Base-by-base conservation (phyloP, 2,888 invertebrate genomes). In the Euplexia lucipara region DNA sequence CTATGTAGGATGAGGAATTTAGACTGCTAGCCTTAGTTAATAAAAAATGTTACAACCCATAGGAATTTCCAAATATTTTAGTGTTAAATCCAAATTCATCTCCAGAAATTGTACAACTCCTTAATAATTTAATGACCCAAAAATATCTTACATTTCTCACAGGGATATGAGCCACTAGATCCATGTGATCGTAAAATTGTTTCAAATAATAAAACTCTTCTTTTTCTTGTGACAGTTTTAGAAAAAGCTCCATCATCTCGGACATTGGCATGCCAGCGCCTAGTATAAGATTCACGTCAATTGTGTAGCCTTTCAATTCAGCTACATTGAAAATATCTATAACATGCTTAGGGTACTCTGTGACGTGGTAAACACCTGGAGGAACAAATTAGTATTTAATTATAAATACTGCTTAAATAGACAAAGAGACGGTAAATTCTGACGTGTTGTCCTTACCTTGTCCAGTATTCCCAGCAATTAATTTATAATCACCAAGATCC, bases 91-190 rank as follows among this genome's bases (percentile, higher is more conserved):
- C 26, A 26, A 26, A 26, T 26, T 5, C 26, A 26, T 3, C 26
- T 26, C 26, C 26, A 26, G 26, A 26, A 26, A 5, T 26, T 5
- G 26, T 26, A 26, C 26, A 26, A 26, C 26, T 26, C 26, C 26
- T 26, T 5, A 26, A 26, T 5, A 26, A 26, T 26, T 26, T 5
- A 26, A 26, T n/a, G n/a, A n/a, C n/a, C 26, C 26, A 67, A n/a
- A n/a, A n/a, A n/a, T n/a, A n/a, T n/a, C 96, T 93, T 90, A 97
- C 97, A 91, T 98, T 98, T 88, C 97, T 94, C 0, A 98, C 96
- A 39, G 97, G 96, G 52, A 97, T 96, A 87, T 96, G 97, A 5
- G 97, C 98, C 3, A 98, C 96, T 59, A 97, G 88, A 83, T 97
- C 96, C 78, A 97, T 92, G 80, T 98, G 97, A 39, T 96, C 92